Base-by-base conservation (phyloP, 2,888 invertebrate genomes). In the Cerastis leucographa region DNA sequence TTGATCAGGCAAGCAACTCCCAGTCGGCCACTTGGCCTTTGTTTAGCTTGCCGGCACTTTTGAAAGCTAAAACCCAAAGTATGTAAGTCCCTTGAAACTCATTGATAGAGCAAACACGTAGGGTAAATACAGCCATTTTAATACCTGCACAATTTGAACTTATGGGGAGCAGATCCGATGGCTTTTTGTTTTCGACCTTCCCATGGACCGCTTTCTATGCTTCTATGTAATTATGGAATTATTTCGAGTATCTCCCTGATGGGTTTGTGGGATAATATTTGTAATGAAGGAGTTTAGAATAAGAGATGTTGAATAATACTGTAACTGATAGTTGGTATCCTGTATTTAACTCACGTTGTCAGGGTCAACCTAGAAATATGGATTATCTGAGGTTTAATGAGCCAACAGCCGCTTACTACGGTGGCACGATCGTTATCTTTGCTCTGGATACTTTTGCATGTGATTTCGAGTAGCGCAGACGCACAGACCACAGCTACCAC, bases 51-150 rank as follows among this genome's bases (percentile, higher is more conserved):
- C 92, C 96, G 96, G 96, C 93, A 87, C 95, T 94, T 95, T 96
- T 96, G 96, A 96, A 96, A 96, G 94, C 93, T 97, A 96, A 97
- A 96, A 97, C 96, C 94, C 95, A 94, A 97, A 94, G 95, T 96
- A 91, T 96, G 96, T 96, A 94, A 92, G 94, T 85, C 95, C 94
- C 94, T 95, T 92, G 91, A 95, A 94, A 94, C 95, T 94, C 96
- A 94, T 95, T 95, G 94, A 94, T 94, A 93, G 90, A 91, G 89
- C 92, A 96, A 96, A 97, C 95, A 95, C 82, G 85, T 91, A 89
- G 89, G 80, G 90, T 92, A 96, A 96, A 96, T 93, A 96, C 88
- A 85, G 89, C 91, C 90, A 90, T 92, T 92, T 94, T 95, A 95
- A 95, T 95, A 95, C 94, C 94, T 94, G 94, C 91, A 94, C 94